Percentiles rank a stretch among this genome's conserved stretches.
Evolutionary conservation across 2,888 invertebrate genomes (phyloP).

Genomic region (Drosophila nr. perissopoda): DNA sequence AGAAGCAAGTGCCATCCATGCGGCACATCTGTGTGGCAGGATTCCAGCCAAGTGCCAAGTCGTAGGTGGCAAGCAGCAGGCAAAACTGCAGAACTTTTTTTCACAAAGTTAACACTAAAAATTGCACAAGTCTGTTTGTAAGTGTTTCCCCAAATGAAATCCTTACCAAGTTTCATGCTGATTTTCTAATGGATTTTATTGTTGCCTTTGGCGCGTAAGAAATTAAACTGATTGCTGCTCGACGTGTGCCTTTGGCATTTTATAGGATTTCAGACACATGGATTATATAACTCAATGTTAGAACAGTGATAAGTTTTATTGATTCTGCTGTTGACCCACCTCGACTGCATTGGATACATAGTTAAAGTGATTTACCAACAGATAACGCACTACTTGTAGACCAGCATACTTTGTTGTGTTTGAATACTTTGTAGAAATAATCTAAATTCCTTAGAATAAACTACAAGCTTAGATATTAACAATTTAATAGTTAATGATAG

Average conservation of each 20-base stretch:
- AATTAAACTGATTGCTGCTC: slow-evolving; percentile 28
- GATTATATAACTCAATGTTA: slow-evolving; percentile 12
- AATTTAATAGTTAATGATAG: neutral
- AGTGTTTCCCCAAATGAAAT: neutral
- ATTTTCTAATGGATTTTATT: neutral
- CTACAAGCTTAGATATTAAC: neutral
- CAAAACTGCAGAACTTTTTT: slow-evolving; percentile 24
- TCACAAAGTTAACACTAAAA: neutral
- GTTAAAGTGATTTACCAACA: slow-evolving; percentile 9
- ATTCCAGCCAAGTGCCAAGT: neutral
- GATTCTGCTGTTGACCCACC: slow-evolving; percentile 58
- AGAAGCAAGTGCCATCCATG: slow-evolving; percentile 40
- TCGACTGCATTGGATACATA: neutral
- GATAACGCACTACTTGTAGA: slow-evolving; percentile 1
- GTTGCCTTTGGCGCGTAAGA: slow-evolving; percentile 2
- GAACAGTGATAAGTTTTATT: slow-evolving; percentile 38
- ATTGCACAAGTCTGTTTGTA: neutral
- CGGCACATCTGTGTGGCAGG: slow-evolving; percentile 8
- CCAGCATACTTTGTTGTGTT: neutral
- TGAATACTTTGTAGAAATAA: neutral
- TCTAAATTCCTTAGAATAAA: neutral
- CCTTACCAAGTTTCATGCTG: slow-evolving; percentile 64
- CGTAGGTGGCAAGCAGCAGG: slow-evolving; percentile 13
- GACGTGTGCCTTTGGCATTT: slow-evolving; percentile 14
- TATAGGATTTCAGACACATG: slow-evolving; percentile 33